Percentiles rank a stretch among this genome's conserved stretches.
These are phyloP conservation scores for Fulmarus glacialis DNA, from an alignment of 2,113 vertebrate species.

Conservation along the genomic window DNA sequence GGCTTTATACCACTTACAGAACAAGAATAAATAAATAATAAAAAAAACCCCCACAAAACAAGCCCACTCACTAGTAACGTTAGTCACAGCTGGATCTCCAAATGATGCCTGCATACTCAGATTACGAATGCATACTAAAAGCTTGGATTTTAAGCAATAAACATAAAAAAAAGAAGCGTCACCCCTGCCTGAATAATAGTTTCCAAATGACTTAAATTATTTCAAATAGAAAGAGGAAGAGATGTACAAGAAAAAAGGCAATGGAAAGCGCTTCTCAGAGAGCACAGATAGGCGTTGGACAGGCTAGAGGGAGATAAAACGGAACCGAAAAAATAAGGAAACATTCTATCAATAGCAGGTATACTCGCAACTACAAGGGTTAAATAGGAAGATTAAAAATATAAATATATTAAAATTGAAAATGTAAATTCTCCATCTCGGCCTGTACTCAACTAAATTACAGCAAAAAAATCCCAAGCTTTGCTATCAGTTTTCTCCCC, in stretches of 20 bases:
- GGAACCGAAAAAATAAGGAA: background rate
- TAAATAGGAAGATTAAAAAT: background rate
- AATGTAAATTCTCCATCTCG: background rate
- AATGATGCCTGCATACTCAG: background rate
- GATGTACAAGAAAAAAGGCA: background rate
- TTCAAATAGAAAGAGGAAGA: constrained; percentile 24
- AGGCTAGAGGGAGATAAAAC: background rate
- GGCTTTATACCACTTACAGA: background rate
- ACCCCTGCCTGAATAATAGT: background rate
- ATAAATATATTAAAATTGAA: background rate
- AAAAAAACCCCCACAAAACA: background rate
- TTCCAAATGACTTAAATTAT: background rate
- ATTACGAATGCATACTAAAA: background rate
- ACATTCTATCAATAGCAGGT: background rate
- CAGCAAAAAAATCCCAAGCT: background rate
- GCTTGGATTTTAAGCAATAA: background rate
- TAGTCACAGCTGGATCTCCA: background rate
- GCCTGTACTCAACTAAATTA: background rate
- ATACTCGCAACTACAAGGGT: background rate
- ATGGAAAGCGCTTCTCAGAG: background rate
- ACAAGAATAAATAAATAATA: background rate
- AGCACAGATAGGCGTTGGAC: background rate
- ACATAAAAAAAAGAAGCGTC: background rate
- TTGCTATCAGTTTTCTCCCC: background rate
- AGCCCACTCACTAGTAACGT: background rate